These are phyloP conservation scores for Machimus rusticus DNA, from an alignment of 2,888 invertebrate genomes.

Conservation along the genomic window DNA sequence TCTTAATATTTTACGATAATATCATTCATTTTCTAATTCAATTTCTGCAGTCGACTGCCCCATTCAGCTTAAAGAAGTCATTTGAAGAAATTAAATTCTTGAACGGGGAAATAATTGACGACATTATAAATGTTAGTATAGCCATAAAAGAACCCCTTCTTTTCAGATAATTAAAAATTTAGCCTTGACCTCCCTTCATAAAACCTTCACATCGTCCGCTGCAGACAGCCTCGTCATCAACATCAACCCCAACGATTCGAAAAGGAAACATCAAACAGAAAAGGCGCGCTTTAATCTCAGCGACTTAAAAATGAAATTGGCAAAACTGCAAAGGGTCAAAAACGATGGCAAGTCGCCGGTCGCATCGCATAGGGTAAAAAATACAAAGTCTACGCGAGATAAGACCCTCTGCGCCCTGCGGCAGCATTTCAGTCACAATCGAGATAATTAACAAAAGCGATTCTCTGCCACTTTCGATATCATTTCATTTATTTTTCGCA, in stretches of 20 bases:
- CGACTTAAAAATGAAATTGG: constrained; percentile 14
- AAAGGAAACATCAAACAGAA: background rate
- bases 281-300: background rate
- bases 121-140: background rate
- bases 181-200: background rate
- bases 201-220: background rate
- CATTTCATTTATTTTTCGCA: constrained; percentile 25
- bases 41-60: no score
- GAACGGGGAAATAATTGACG: background rate
- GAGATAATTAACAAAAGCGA: background rate
- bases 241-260: background rate
- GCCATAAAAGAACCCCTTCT: background rate
- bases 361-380: background rate
- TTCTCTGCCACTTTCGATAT: constrained; percentile 1
- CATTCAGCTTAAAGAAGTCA: no score
- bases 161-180: background rate
- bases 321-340: background rate
- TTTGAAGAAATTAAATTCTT: no score
- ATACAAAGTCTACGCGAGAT: background rate
- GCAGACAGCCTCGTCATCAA: background rate
- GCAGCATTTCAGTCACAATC: background rate
- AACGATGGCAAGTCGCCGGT: background rate
- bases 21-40: background rate
- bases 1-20: background rate
- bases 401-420: background rate